Base-by-base conservation (phyloP, 1,140 invertebrate species). In the Caerostris extrusa region DNA sequence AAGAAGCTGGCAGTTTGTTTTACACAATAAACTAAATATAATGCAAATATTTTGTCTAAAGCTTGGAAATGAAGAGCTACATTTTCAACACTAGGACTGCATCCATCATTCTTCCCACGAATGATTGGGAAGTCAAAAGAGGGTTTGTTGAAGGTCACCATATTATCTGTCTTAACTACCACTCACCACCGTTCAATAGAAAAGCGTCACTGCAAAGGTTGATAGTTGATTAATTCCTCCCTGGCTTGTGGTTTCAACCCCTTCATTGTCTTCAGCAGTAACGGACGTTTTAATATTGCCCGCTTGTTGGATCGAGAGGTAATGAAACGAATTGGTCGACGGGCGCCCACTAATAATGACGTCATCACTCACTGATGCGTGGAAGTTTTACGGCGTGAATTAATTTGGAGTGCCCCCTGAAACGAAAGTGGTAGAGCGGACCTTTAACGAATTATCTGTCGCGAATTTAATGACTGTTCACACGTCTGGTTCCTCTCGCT, bases 181-280 rank as follows among this genome's bases (percentile, higher is more conserved):
- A 60, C 58, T 60, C 58, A 3, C 10, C 2, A 60, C 58, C 58
- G 10, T 7, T 10, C 58, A 60, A 60, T 10, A 2, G 58, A 60
- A 60, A 60, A 60, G 7, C 67, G 67, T 71, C 67, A 71, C 17
- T 34, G 19, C 6, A 3, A 71, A 71, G 14, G 58, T 60, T 60
- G 58, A 71, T 71, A 71, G 17, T 71, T 71, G 67, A 71, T 71
- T 71, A 71, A 71, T 71, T 71, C 67, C 67, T 6, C 67, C 5
- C 7, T 14, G 14, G 12, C 17, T n/a, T n/a, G n/a, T n/a, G n/a
- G 17, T n/a, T 71, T 71, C 67, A 71, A 71, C n/a, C n/a, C n/a
- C 67, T n/a, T n/a, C 67, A 34, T n/a, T 17, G 67, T 14, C 12
- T 5, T 64, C 67, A 17, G 5, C 17, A 71, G 67, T 71, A 5